Conservation (phyloP, 2,888 invertebrate genomes). For the Drosophila helvetica region DNA sequence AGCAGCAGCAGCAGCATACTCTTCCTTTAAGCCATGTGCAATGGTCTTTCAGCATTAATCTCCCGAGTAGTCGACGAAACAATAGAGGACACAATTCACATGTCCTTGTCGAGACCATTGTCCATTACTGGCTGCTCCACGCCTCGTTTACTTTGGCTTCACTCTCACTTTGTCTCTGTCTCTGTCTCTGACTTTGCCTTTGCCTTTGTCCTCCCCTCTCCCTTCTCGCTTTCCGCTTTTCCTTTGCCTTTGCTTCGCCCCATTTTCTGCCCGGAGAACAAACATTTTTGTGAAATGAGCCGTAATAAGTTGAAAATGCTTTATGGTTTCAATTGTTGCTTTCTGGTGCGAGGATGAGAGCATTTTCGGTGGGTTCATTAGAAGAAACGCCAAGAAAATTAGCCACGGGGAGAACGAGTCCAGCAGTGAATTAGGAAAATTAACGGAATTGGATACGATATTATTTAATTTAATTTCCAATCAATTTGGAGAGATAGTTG, state of each 20-base stretch:
- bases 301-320: slow-evolving; percentile 54
- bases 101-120: slow-evolving; percentile 37
- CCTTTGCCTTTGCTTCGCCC: slow-evolving; percentile 28
- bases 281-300: slow-evolving; percentile 62
- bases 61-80: slow-evolving; percentile 37
- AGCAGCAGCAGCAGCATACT: too few relatives aligned
- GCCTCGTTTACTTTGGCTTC: slow-evolving; percentile 50
- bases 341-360: slow-evolving; percentile 23
- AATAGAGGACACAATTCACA: slow-evolving; percentile 44
- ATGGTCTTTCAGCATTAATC: slow-evolving; percentile 6
- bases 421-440: slow-evolving; percentile 24
- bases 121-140: slow-evolving; percentile 41
- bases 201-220: slow-evolving; percentile 26
- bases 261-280: slow-evolving; percentile 10
- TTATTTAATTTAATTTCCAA: too few relatives aligned
- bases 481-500: too few relatives aligned
- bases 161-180: slow-evolving; percentile 24
- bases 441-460: not conserved
- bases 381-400: slow-evolving; percentile 29
- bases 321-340: slow-evolving; percentile 32
- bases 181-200: slow-evolving; percentile 1
- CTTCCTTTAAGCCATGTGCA: slow-evolving; percentile 8
- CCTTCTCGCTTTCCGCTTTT: slow-evolving; percentile 11
- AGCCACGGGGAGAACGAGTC: slow-evolving; percentile 3
- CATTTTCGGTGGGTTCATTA: slow-evolving; percentile 28